These are phyloP conservation scores for Dicranocentrus wangi DNA, from an alignment of 2,888 invertebrate genomes.

Conservation along the genomic window DNA sequence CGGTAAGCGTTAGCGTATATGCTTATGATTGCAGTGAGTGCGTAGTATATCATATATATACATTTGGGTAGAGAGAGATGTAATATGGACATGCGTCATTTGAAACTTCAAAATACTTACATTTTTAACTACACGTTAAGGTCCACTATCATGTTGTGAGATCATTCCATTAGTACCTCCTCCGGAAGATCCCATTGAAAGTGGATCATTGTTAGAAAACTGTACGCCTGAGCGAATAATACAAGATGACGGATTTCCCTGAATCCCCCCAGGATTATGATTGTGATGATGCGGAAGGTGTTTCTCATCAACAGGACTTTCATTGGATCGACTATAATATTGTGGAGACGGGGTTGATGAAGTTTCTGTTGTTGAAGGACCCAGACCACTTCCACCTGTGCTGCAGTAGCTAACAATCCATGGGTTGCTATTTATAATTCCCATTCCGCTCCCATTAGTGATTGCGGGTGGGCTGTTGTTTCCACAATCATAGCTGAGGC, in stretches of 20 bases:
- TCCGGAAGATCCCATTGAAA: conserved; percentile 7
- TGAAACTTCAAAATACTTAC: conserved; percentile 19
- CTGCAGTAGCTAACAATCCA: conserved; percentile 41
- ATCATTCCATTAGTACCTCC: conserved; percentile 27
- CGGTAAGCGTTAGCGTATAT: not conserved
- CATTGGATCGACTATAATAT: conserved; percentile 53
- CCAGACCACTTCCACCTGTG: not conserved
- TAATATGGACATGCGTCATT: not conserved
- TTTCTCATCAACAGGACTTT: conserved; percentile 46
- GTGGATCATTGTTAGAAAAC: conserved; percentile 26
- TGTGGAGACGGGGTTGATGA: conserved; percentile 50
- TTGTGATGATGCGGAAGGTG: not conserved
- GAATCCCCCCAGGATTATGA: too few relatives aligned
- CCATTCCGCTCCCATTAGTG: not conserved
- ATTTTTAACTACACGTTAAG: conserved; percentile 32
- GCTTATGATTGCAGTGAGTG: too few relatives aligned
- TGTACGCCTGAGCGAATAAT: conserved; percentile 17
- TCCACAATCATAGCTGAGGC: conserved; percentile 38
- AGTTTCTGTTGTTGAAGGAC: conserved; percentile 12
- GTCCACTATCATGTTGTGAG: conserved; percentile 25
- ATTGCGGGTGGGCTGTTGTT: conserved; percentile 33
- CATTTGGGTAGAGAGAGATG: not conserved
- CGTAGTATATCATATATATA: too few relatives aligned
- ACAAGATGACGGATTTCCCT: conserved; percentile 21
- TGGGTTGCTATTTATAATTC: conserved; percentile 42